A percentile compares a stretch with the other conserved stretches of the same genome.
Evolutionary conservation across 64 coral and sea anemone species (phyloP).

Genomic region (Stichodactyla helianthus): DNA sequence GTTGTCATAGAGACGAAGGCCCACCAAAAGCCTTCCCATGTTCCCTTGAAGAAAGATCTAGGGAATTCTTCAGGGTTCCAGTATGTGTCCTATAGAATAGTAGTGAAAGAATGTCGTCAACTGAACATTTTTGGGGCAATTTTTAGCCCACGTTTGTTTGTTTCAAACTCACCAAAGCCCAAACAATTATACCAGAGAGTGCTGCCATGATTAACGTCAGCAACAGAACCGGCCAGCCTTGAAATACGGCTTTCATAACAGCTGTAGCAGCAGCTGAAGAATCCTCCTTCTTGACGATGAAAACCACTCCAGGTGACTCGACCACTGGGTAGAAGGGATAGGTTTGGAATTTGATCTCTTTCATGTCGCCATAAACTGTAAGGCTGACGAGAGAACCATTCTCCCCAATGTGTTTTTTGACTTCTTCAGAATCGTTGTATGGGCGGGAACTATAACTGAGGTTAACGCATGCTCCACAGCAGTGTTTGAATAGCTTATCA

Average conservation of each 20-base stretch:
- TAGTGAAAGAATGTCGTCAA: background rate
- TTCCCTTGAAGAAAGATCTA: conserved; percentile 92
- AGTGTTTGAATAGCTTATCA: conserved; percentile 53
- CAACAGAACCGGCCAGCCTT: conserved; percentile 93
- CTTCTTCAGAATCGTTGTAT: conserved; percentile 86
- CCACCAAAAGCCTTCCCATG: conserved; percentile 99
- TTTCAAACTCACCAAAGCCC: conserved; percentile 69
- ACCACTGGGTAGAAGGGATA: conserved; percentile 90
- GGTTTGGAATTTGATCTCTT: conserved; percentile 78
- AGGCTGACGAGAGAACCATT: conserved; percentile 77
- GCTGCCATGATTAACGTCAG: conserved; percentile 95
- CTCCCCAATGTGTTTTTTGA: conserved; percentile 69
- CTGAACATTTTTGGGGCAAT: background rate
- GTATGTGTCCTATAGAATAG: conserved; percentile 75
- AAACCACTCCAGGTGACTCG: conserved; percentile 92
- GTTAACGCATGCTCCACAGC: conserved; percentile 60
- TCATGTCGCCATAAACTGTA: conserved; percentile 96
- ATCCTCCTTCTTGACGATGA: conserved; percentile 93
- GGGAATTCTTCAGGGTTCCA: conserved; percentile 99
- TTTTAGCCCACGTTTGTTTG: background rate
- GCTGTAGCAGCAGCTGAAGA: conserved; percentile 84
- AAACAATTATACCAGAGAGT: conserved; percentile 91
- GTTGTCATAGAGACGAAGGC: conserved; percentile 99
- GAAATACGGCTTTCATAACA: conserved; percentile 96
- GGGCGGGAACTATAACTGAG: conserved; percentile 60